Percentiles rank a stretch among this genome's conserved stretches.
Evolutionary conservation across 2,888 invertebrate species (phyloP).

Genomic region (Torymus texanus): DNA sequence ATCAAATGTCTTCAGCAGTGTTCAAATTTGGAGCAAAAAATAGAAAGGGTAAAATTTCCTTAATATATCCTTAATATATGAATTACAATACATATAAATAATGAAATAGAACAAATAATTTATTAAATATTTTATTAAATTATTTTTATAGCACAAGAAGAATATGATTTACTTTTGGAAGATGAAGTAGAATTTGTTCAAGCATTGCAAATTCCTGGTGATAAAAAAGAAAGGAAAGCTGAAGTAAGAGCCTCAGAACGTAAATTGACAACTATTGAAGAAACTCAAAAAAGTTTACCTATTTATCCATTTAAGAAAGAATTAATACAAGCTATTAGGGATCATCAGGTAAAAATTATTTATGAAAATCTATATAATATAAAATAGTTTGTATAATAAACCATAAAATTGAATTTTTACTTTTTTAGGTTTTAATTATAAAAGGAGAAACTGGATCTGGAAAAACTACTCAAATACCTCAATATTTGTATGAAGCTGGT

Average conservation of each 20-base stretch:
- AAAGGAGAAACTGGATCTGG: conserved; percentile 99
- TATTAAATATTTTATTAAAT: too few relatives aligned
- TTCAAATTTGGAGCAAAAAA: conserved; percentile 96
- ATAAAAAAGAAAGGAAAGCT: conserved; percentile 74
- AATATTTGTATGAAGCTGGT: conserved; percentile 96
- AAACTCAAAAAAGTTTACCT: conserved; percentile 94
- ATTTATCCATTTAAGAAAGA: conserved; percentile 94
- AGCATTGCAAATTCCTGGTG: conserved; percentile 86
- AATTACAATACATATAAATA: neutral
- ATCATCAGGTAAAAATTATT: conserved; percentile 81
- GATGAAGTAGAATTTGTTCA: conserved; percentile 99
- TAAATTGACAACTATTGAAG: conserved; percentile 81
- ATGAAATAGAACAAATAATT: neutral
- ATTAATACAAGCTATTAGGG: conserved; percentile 92
- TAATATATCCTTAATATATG: conserved; percentile 27
- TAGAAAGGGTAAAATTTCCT: conserved; percentile 75
- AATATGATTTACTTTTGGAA: conserved; percentile 95
- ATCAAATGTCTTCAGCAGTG: conserved; percentile 94
- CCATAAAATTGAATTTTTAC: too few relatives aligned
- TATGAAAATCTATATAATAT: too few relatives aligned
- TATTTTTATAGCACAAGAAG: conserved; percentile 77
- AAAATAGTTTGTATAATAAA: too few relatives aligned
- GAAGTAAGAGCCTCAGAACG: conserved; percentile 73
- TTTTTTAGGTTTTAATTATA: conserved; percentile 86
- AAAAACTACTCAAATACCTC: conserved; percentile 99